Evolutionary conservation across 2,888 invertebrate species (phyloP).

Genomic region (Eremobia ochroleuca): DNA sequence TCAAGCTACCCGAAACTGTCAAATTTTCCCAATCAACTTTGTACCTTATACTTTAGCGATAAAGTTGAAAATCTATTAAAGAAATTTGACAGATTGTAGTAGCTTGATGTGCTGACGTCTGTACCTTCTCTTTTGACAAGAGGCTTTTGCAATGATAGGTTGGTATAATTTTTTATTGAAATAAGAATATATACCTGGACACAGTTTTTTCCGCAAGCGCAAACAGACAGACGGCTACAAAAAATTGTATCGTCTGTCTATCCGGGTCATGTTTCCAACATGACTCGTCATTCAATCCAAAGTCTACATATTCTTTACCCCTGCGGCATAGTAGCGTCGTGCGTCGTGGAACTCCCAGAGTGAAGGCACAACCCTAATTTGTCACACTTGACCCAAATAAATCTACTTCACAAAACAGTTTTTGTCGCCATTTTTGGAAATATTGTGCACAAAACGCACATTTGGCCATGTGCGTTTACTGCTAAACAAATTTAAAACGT

Average conservation of each 20-base stretch:
- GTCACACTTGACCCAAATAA: conserved; percentile 76
- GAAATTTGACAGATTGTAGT: too few species aligned
- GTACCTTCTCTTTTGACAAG: not conserved
- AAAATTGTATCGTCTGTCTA: not conserved
- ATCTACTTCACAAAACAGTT: conserved; percentile 64
- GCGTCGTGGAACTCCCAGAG: conserved; percentile 21
- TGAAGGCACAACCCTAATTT: conserved; percentile 68
- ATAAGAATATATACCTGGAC: not conserved
- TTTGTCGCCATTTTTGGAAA: conserved; percentile 42
- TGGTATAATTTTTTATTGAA: not conserved
- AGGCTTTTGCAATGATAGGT: not conserved
- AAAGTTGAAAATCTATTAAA: too few species aligned
- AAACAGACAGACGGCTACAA: not conserved
- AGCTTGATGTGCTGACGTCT: too few species aligned
- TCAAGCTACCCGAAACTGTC: too few species aligned
- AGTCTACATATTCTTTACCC: not conserved
- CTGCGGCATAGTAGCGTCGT: conserved; percentile 1
- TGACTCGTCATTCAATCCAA: conserved; percentile 2
- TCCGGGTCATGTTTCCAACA: not conserved
- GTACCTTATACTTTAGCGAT: too few species aligned
- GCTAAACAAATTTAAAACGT: not conserved
- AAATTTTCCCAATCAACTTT: too few species aligned
- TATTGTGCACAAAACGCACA: not conserved
- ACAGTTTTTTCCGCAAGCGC: too few species aligned
- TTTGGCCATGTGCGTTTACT: not conserved